Base-by-base conservation (phyloP, 2,888 invertebrate species). In the Cybosia mesomella region DNA sequence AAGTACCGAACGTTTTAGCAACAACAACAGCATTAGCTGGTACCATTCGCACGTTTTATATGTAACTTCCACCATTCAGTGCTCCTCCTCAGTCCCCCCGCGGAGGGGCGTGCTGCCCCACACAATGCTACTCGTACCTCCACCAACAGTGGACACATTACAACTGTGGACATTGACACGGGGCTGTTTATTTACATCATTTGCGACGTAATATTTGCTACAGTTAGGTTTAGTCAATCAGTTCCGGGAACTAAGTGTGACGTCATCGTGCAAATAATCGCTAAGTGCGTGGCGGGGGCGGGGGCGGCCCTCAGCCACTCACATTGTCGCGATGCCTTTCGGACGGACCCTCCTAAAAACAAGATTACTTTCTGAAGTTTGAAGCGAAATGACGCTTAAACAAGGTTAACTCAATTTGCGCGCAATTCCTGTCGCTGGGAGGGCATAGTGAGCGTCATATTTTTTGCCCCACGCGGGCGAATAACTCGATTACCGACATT, bases 401-500 rank as follows among this genome's bases (percentile, higher is more conserved):
- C 82, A 83, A 79, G 66, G 79, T 77, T 90, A 89, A 91, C 89
- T 88, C 85, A 83, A 90, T 90, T 89, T 86, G 77, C 70, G 71
- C 79, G 78, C 85, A 83, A 85, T 85, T 83, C 81, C 74, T 75
- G 77, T 68, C 71, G 76, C 74, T 70, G 72, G 64, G 77, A 70
- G 70, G 67, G 70, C 67, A 75, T 64, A 58, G 43, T 43, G 67
- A 68, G 77, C 67, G 77, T 75, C 83, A 83, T 85, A 82, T 85
- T 83, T 60, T 83, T 80, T 80, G 64, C 77, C 75, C 75, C 74
- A 73, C 79, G 71, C 69, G 39, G 66, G 70, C 53, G 82, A 81
- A 82, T 87, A 88, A 89, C 86, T 87, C 83, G 85, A 89, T 90
- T 90, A 90, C 86, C 81, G 83, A 83, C 84, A 84, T 86, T 84